Percentiles rank a stretch among this genome's conserved stretches.
These are phyloP conservation scores for Eupithecia dodoneata DNA, from an alignment of 2,888 invertebrate genomes.

Conservation along the genomic window DNA sequence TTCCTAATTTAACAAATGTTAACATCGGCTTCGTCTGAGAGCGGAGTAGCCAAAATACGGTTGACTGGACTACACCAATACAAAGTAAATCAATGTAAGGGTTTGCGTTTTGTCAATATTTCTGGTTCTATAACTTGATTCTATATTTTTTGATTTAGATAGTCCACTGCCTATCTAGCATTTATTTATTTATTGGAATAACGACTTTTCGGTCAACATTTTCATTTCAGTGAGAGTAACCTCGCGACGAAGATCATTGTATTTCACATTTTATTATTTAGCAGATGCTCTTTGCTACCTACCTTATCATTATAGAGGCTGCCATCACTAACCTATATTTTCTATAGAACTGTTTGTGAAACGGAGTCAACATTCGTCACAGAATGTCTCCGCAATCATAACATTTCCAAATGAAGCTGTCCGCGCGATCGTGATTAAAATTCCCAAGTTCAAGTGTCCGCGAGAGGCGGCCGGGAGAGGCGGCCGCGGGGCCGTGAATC, in stretches of 20 bases:
- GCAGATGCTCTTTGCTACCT: not conserved
- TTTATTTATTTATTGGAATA: not conserved
- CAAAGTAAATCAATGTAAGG: not conserved
- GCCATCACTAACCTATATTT: not conserved
- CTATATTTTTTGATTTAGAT: not conserved
- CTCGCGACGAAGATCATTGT: not conserved
- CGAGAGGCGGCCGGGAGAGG: slow-evolving; percentile 36
- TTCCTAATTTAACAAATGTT: too few relatives aligned
- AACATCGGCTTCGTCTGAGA: too few relatives aligned
- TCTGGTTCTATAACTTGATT: not conserved
- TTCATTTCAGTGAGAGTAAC: not conserved
- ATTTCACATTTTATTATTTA: not conserved
- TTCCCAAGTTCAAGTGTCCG: slow-evolving; percentile 48
- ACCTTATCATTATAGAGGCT: not conserved
- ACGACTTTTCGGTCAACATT: not conserved
- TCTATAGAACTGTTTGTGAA: not conserved
- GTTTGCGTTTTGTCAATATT: not conserved
- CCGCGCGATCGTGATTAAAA: slow-evolving; percentile 48
- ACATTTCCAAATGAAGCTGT: slow-evolving; percentile 30
- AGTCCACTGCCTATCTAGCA: not conserved
- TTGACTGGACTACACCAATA: too few relatives aligned
- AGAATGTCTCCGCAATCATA: not conserved
- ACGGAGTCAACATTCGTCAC: not conserved
- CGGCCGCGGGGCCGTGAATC: not conserved
- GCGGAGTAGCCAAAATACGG: too few relatives aligned